Percentiles rank a stretch among this genome's conserved stretches.
These are phyloP conservation scores for Diadegma fenestrale DNA, from an alignment of 2,888 invertebrate species.

Conservation along the genomic window DNA sequence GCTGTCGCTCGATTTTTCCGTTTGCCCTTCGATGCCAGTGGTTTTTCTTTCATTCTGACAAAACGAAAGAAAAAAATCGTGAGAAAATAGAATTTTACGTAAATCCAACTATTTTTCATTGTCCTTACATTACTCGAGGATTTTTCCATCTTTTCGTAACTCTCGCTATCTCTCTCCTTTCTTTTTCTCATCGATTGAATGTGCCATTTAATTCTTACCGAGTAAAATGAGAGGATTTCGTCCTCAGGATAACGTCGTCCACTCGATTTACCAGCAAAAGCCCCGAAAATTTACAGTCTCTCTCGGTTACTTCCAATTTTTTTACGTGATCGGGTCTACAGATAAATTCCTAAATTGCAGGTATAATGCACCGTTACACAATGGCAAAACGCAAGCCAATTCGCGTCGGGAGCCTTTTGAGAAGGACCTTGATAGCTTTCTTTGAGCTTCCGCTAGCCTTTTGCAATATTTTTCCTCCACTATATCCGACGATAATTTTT, in stretches of 20 bases:
- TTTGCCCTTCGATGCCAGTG: slow-evolving; percentile 51
- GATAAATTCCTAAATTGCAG: slow-evolving; percentile 83
- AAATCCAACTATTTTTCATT: slow-evolving; percentile 71
- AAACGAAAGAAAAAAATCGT: slow-evolving; percentile 68
- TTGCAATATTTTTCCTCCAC: slow-evolving; percentile 36
- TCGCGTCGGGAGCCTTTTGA: slow-evolving; percentile 65
- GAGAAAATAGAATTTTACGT: slow-evolving; percentile 68
- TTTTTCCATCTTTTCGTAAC: slow-evolving; percentile 24
- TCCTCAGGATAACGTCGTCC: slow-evolving; percentile 45
- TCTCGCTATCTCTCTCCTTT: slow-evolving; percentile 21
- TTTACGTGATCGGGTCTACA: slow-evolving; percentile 76
- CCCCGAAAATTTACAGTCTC: slow-evolving; percentile 59
- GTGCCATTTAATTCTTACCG: slow-evolving; percentile 27
- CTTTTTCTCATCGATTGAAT: slow-evolving; percentile 24
- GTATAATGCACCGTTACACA: slow-evolving; percentile 80
- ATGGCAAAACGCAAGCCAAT: slow-evolving; percentile 82
- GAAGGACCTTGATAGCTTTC: slow-evolving; percentile 75
- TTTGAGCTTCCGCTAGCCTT: slow-evolving; percentile 74
- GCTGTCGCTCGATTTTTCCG: slow-evolving; percentile 29
- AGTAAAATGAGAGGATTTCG: slow-evolving; percentile 50
- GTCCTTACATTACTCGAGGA: slow-evolving; percentile 46
- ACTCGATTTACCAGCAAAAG: slow-evolving; percentile 41
- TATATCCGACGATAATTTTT: not conserved
- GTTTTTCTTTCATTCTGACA: slow-evolving; percentile 62
- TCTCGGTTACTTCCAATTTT: not conserved